Evolutionary conservation across 1,140 invertebrate species (phyloP).

Genomic region (Tenebrio molitor): DNA sequence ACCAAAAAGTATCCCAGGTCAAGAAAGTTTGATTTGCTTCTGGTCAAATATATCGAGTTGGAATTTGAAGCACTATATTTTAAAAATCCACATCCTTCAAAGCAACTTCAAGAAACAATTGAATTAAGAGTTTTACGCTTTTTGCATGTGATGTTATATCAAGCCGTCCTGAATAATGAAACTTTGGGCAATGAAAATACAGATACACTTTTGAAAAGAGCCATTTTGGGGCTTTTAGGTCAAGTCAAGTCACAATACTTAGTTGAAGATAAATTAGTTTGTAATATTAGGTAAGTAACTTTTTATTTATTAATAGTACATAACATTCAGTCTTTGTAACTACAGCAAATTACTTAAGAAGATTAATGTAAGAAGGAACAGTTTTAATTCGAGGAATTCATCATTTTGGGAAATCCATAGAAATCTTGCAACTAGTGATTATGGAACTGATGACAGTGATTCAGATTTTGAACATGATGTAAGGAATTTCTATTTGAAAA

Average conservation of each 20-base stretch:
- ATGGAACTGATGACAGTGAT: conserved; percentile 37
- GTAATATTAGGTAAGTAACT: conserved; percentile 20
- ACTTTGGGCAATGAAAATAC: not conserved
- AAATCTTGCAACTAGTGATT: conserved; percentile 35
- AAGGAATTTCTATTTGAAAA: not conserved
- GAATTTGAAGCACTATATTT: conserved; percentile 25
- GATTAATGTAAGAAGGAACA: not conserved
- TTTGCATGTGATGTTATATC: conserved; percentile 16
- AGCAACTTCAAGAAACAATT: not conserved
- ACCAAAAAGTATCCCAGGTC: conserved; percentile 16
- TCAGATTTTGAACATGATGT: conserved; percentile 15
- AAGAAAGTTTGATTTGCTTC: conserved; percentile 24
- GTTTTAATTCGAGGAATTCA: not conserved
- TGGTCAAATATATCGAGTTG: conserved; percentile 28
- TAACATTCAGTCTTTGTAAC: not conserved
- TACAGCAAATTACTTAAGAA: conserved; percentile 2
- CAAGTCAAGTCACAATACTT: conserved; percentile 16
- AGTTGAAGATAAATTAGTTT: not conserved
- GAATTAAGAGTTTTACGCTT: conserved; percentile 16
- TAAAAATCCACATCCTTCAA: not conserved
- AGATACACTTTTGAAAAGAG: not conserved
- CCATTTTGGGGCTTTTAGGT: conserved; percentile 13
- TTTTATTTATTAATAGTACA: not conserved
- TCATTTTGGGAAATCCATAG: not conserved
- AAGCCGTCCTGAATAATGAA: conserved; percentile 17